Evolutionary conservation across 2,113 vertebrate species (phyloP).

Genomic region (Bubo blakistoni): DNA sequence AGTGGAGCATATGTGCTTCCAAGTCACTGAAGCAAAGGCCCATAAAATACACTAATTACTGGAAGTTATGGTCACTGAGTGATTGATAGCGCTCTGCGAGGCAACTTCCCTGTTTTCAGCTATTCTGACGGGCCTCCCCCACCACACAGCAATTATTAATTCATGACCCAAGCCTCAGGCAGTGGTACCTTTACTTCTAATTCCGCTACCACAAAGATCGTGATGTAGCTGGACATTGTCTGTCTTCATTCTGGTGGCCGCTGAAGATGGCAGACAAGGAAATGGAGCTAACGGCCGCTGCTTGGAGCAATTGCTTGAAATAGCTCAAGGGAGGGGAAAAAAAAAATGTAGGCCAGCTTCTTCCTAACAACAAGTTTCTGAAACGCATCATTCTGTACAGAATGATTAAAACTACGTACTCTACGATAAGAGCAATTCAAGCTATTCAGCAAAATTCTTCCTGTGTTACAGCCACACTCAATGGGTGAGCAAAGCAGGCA

Average conservation of each 20-base stretch:
- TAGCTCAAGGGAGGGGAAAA: background rate
- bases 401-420: background rate
- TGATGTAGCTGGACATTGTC: slow-evolving; percentile 52
- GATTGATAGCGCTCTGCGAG: slow-evolving; percentile 84
- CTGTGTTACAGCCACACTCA: background rate
- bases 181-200: slow-evolving; percentile 60
- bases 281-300: background rate
- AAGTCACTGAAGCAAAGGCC: slow-evolving; percentile 81
- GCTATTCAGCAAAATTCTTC: background rate
- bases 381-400: background rate
- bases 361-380: background rate
- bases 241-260: background rate
- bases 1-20: slow-evolving; percentile 81
- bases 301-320: background rate
- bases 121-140: slow-evolving; percentile 75
- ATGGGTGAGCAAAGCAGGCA: background rate
- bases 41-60: slow-evolving; percentile 90
- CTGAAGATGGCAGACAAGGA: slow-evolving; percentile 31
- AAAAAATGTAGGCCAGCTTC: background rate
- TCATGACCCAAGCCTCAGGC: slow-evolving; percentile 80
- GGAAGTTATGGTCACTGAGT: slow-evolving; percentile 87
- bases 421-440: rapidly evolving
- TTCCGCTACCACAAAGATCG: slow-evolving; percentile 14
- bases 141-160: slow-evolving; percentile 78
- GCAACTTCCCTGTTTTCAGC: slow-evolving; percentile 76